Conservation (phyloP, 2,113 vertebrate genomes). For the Scophthalmus maximus region DNA sequence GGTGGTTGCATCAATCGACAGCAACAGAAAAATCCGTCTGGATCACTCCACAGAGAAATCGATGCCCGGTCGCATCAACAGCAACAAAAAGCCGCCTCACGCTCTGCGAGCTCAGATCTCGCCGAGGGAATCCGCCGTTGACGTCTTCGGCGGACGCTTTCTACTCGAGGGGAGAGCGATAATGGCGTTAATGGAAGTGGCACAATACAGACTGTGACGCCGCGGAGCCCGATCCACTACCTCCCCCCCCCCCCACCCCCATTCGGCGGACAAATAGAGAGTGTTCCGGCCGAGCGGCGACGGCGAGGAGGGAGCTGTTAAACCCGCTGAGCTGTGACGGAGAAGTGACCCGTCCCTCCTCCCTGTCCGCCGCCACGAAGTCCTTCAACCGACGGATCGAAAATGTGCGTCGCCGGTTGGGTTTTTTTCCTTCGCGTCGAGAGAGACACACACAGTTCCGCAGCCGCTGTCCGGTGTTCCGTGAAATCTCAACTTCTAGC, state of each 20-base stretch:
- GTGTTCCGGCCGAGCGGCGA: constrained; percentile 8
- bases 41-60: too few relatives aligned
- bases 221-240: neutral
- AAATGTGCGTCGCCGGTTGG: neutral
- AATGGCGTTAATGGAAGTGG: too few relatives aligned
- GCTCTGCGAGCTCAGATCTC: neutral
- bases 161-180: too few relatives aligned
- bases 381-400: neutral
- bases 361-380: constrained; percentile 31
- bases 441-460: too few relatives aligned
- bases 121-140: too few relatives aligned
- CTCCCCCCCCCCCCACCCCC: neutral
- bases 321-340: constrained; percentile 28
- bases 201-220: too few relatives aligned
- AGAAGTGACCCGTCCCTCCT: constrained; percentile 6
- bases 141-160: too few relatives aligned
- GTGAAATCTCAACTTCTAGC: too few relatives aligned
- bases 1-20: too few relatives aligned
- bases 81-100: too few relatives aligned
- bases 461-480: too few relatives aligned
- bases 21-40: constrained; percentile 23
- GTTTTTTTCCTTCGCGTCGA: neutral
- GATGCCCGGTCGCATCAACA: too few relatives aligned
- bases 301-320: constrained; percentile 23
- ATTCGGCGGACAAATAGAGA: constrained; percentile 17